Base-by-base conservation (phyloP, 1,140 invertebrate genomes). In the Manduca sexta region DNA sequence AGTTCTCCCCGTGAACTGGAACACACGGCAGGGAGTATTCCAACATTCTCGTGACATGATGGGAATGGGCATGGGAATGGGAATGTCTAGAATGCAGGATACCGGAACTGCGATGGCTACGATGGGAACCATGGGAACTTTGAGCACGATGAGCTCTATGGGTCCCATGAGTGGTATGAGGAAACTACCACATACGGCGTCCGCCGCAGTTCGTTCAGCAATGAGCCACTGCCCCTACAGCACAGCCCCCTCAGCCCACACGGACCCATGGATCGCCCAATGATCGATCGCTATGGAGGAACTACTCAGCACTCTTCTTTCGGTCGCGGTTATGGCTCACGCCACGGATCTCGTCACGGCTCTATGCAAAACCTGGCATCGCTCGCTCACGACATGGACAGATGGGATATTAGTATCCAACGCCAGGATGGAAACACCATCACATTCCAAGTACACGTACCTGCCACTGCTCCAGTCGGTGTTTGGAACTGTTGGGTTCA, bases 401-500 rank as follows among this genome's bases (percentile, higher is more conserved):
- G 86, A 49, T 92, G 91, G 91, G 88, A 90, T 38, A 84, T 90
- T 41, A 87, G 88, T 43, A 77, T 91, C 35, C 86, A 88, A 51
- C 84, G 88, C 14, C 86, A 89, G 41, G 88, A 90, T 54, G 88
- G 86, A 30, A 88, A 88, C 47, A 89, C 87, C n/a, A 76, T 91
- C 17, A 89, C 87, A 2, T 83, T 91, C 59, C 85, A 91, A 86
- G 88, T 92, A 6, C 87, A 89, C 42, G 88, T 91, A 18, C 89
- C 91, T 4, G 74, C 88, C 1, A 87, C 86, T 42, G 89, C 89
- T 31, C 89, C 87, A 21, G 89, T 93, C n/a, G 92, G 91, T 2
- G 87, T 91, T 49, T 93, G 92, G 92, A 87, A 88, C 47, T 89
- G 92, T 57, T 87, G 87, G 65, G 71, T 93, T 2, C 88, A 90